A percentile compares a stretch with the other conserved stretches of the same genome.
These are phyloP conservation scores for Homarus gammarus DNA, from an alignment of 2,888 invertebrate genomes.

Conservation along the genomic window DNA sequence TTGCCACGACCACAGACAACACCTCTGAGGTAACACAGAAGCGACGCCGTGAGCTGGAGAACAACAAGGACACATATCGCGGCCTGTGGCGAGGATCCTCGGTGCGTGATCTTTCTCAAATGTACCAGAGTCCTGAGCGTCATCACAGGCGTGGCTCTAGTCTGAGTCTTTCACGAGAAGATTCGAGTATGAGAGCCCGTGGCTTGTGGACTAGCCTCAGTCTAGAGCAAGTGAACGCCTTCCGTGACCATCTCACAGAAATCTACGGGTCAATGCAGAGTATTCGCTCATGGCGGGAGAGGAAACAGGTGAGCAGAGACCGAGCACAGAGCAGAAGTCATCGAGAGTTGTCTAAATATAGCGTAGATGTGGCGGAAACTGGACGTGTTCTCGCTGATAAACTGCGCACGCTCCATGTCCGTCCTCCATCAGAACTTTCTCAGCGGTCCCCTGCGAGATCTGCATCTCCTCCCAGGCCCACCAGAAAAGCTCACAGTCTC, in stretches of 20 bases:
- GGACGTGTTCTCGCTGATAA: constrained; percentile 65
- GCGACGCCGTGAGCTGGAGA: constrained; percentile 60
- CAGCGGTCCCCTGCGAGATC: constrained; percentile 21
- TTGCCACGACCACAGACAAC: constrained; percentile 45
- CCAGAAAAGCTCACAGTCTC: constrained; percentile 48
- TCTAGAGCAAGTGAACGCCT: constrained; percentile 75
- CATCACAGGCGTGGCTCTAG: constrained; percentile 67
- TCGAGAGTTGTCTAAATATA: constrained; percentile 44
- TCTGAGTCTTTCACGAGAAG: constrained; percentile 71
- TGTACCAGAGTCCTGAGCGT: constrained; percentile 63
- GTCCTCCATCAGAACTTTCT: constrained; percentile 48
- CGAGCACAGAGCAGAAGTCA: constrained; percentile 47
- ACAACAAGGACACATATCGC: constrained; percentile 70
- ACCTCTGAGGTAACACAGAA: constrained; percentile 48
- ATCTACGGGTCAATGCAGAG: constrained; percentile 76
- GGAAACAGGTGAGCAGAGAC: constrained; percentile 44
- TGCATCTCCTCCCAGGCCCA: constrained; percentile 35
- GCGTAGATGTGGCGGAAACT: constrained; percentile 65
- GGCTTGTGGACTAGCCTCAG: constrained; percentile 76
- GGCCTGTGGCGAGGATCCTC: constrained; percentile 75
- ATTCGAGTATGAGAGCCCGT: constrained; percentile 56
- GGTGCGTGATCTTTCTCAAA: constrained; percentile 64
- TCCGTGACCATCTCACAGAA: constrained; percentile 74
- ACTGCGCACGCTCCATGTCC: constrained; percentile 51
- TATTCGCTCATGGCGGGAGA: constrained; percentile 72